A percentile compares a stretch with the other conserved stretches of the same genome.
phyloP scores from a whole-genome alignment of 2,888 invertebrate genomes.

The Callyntrura sp. region DNA sequence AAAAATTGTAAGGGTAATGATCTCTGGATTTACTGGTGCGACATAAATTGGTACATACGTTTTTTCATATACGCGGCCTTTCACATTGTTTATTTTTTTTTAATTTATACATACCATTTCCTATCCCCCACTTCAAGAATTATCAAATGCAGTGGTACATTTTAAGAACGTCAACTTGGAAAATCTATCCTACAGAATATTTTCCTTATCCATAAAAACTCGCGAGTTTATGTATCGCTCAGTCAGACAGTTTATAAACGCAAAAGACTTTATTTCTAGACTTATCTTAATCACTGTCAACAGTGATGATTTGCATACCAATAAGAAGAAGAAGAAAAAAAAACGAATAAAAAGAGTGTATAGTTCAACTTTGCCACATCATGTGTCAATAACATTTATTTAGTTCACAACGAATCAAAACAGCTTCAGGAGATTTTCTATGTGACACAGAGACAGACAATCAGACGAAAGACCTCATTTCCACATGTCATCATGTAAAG shows the following conservation, averaged over 20 bases:
- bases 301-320: constrained; percentile 72
- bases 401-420: constrained; percentile 62
- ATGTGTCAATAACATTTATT: constrained; percentile 76
- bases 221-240: no score
- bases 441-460: constrained; percentile 54
- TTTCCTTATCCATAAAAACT: no score
- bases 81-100: no score
- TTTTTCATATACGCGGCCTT: no score
- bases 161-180: no score
- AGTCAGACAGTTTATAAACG: no score
- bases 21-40: constrained; percentile 14
- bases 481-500: constrained; percentile 15
- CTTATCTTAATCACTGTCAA: constrained; percentile 73
- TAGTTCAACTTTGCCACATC: constrained; percentile 62
- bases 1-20: constrained; percentile 53
- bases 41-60: no score
- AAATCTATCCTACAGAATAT: no score
- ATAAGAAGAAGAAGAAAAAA: constrained; percentile 45
- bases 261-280: constrained; percentile 7
- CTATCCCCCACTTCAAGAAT: no score
- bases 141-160: no score
- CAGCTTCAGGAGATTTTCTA: constrained; percentile 8
- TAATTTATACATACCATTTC: no score
- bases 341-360: constrained; percentile 51
- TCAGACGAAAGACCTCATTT: constrained; percentile 79